Base-by-base conservation (phyloP, 2,113 vertebrate genomes). In the Enhydra lutris region DNA sequence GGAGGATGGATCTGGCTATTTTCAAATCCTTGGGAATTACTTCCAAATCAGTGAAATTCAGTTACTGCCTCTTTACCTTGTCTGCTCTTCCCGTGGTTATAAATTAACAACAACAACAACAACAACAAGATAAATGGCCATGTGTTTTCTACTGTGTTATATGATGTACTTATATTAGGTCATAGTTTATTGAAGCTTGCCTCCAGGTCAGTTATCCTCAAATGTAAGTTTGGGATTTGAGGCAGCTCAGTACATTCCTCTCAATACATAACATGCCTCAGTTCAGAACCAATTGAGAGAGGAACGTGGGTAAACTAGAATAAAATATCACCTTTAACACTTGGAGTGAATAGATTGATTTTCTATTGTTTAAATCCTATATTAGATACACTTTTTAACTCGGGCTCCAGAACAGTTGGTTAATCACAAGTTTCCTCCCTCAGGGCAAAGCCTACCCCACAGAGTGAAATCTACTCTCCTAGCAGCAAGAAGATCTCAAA, bases 11-110 rank as follows among this genome's bases (percentile, higher is more conserved):
- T 98, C 98, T 99, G 98, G 97, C 98, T 98, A 97, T 98, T 98
- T 98, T 98, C 98, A 98, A 99, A 99, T 98, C 97, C 97, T 98
- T 81, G 86, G 63, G 97, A 98, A 98, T 98, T 94, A 97, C 97
- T 93, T 97, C 94, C 94, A 95, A 97, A 96, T 93, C 73, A 73
- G 73, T 97, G 95, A 91, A 94, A 93, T 97, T 96, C 78, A 94
- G 90, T 97, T 71, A 93, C 92, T 94, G 69, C 84, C 47, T 96
- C 92, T 96, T 94, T 95, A 87, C 86, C 61, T 81, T 88, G 67
- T 94, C 95, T 79, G n/a, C 29, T 96, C 57, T 45, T 95, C 80
- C 55, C 29, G 18, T n/a, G 74, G 80, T 50, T 69, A 47, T 78
- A 95, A 88, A 65, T 17, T 59, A 20, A 34, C 29, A 67, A 29